Base-by-base conservation (phyloP, 2,113 vertebrate species). In the Heterotis niloticus region DNA sequence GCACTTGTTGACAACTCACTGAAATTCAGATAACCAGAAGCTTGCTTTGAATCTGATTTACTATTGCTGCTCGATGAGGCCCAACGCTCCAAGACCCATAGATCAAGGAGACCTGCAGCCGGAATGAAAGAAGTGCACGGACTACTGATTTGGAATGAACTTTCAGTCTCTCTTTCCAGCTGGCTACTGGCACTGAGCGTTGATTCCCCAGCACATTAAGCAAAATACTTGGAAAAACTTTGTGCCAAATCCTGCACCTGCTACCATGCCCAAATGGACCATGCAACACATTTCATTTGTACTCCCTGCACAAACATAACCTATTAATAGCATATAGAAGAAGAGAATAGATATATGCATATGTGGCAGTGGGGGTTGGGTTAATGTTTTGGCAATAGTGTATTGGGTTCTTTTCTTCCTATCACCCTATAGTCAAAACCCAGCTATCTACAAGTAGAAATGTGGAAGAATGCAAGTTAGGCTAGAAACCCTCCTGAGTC, bases 251-350 rank as follows among this genome's bases (percentile, higher is more conserved):
- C 34, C 34, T 44, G 34, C 34, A 44, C 34, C 34, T 44, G 34
- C 34, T 44, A 44, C 34, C 2, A 44, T 14, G 13, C 23, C n/a
- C 23, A 16, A 1, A 26, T 34, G n/a, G 16, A 34, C 79, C 34
- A 5, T 18, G 4, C 60, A 20, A 12, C 64, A 73, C 80, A 78
- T 81, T 73, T 64, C 65, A 73, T 72, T 78, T 73, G 66, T 26
- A 44, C 34, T 59, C 34, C n/a, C 34, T 64, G 62, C n/a, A 73
- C 80, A 78, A 29, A 81, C 54, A 68, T 16, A 51, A 44, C 18
- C 34, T 7, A 7, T 44, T 44, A 44, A 44, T 44, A 44, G 34
- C 34, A 44, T 44, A 4, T 7, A 7, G 34, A 44, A 7, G 34
- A 44, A 44, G 34, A 44, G 34, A 44, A 44, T 44, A 44, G 7